phyloP scores from a whole-genome alignment of 2,888 invertebrate species.

The Phyto melanocephala region DNA sequence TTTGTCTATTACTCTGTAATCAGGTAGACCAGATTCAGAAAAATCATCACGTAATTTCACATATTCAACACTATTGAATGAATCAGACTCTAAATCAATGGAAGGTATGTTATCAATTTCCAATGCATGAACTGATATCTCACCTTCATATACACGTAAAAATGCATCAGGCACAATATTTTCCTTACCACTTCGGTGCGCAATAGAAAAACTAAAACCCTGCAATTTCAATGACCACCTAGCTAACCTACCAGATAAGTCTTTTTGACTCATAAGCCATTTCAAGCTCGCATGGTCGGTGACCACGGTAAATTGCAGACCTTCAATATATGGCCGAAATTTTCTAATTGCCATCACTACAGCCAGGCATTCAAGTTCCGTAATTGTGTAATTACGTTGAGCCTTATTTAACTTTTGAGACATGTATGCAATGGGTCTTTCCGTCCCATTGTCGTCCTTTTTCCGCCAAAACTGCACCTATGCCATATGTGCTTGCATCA shows the following conservation, averaged over 20 bases:
- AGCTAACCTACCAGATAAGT: not conserved
- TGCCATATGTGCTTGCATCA: not conserved
- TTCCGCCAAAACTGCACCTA: not conserved
- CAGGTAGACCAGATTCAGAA: not conserved
- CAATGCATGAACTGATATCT: not conserved
- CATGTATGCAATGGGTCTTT: conserved; percentile 39
- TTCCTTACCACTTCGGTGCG: not conserved
- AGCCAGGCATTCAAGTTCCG: conserved; percentile 32
- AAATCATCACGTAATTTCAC: not conserved
- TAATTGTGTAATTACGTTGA: conserved; percentile 16
- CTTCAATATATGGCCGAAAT: not conserved
- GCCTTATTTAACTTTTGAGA: conserved; percentile 55
- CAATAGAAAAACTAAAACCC: not conserved
- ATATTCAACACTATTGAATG: not conserved
- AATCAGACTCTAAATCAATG: not conserved
- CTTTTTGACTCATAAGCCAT: not conserved
- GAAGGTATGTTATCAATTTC: not conserved
- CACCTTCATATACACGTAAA: not conserved
- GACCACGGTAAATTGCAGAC: not conserved
- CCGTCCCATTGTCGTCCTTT: not conserved
- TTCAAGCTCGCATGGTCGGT: not conserved
- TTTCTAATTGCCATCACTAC: conserved; percentile 7
- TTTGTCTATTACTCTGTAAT: not conserved
- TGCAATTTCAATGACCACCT: not conserved
- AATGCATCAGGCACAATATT: not conserved